These are phyloP conservation scores for Bradysia coprophila DNA, from an alignment of 1,140 invertebrate genomes.

Conservation along the genomic window DNA sequence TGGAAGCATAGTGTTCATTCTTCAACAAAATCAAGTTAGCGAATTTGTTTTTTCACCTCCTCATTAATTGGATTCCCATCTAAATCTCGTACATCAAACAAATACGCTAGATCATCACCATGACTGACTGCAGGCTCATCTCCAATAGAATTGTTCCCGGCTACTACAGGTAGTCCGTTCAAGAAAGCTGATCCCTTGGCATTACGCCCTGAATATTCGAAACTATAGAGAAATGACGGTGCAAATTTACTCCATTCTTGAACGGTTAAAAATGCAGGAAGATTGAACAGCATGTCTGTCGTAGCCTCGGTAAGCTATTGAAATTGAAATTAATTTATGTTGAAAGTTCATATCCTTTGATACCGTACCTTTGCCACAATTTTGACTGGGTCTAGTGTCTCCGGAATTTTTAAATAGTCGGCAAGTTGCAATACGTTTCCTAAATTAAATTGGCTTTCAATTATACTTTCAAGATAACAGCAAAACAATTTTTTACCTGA, in stretches of 20 bases:
- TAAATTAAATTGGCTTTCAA: background rate
- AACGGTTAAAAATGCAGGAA: slow-evolving; percentile 47
- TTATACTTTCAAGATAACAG: background rate
- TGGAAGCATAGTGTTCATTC: too few species aligned
- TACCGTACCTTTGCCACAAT: slow-evolving; percentile 13
- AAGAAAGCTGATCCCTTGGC: slow-evolving; percentile 38
- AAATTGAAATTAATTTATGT: slow-evolving; percentile 3
- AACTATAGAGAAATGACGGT: slow-evolving; percentile 47
- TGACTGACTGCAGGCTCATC: slow-evolving; percentile 27
- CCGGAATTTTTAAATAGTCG: slow-evolving; percentile 17
- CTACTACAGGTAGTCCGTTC: slow-evolving; percentile 34
- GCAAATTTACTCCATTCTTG: slow-evolving; percentile 37
- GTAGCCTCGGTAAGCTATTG: slow-evolving; percentile 27
- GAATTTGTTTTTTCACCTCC: background rate
- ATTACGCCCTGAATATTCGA: slow-evolving; percentile 41
- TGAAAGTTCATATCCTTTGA: background rate
- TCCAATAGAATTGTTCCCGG: slow-evolving; percentile 14
- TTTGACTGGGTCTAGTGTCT: slow-evolving; percentile 13
- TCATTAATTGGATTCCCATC: slow-evolving; percentile 26
- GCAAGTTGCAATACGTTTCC: slow-evolving; percentile 5
- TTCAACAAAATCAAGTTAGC: too few species aligned
- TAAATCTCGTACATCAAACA: slow-evolving; percentile 40
- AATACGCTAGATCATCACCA: slow-evolving; percentile 46
- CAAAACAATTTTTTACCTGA: slow-evolving; percentile 9
- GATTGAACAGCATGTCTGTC: slow-evolving; percentile 48